Conservation (phyloP, 2,888 invertebrate species). For the Pasiphila rectangulata region DNA sequence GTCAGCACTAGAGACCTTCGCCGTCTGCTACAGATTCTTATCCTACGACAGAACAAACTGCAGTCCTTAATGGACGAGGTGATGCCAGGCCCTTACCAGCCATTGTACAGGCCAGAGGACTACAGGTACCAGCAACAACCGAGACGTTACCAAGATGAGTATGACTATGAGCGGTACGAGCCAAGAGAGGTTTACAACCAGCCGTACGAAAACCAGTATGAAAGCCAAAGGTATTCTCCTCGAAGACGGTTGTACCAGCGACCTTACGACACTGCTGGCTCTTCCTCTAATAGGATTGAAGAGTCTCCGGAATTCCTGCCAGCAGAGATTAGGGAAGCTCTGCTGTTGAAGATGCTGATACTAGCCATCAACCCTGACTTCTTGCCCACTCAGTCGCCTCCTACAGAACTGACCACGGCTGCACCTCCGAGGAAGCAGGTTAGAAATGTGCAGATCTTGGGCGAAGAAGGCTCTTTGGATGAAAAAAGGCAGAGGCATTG, state of each 20-base stretch:
- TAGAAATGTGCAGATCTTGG: slow-evolving; percentile 86
- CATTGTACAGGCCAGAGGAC: slow-evolving; percentile 53
- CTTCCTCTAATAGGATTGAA: slow-evolving; percentile 67
- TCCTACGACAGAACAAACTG: slow-evolving; percentile 82
- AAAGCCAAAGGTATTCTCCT: slow-evolving; percentile 71
- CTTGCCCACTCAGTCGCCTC: slow-evolving; percentile 65
- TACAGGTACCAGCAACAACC: slow-evolving; percentile 51
- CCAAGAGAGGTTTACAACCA: slow-evolving; percentile 66
- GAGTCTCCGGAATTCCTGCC: slow-evolving; percentile 83
- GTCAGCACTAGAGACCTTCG: slow-evolving; percentile 87
- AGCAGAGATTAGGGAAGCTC: slow-evolving; percentile 85
- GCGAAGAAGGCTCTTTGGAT: slow-evolving; percentile 79
- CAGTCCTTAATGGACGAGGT: slow-evolving; percentile 79
- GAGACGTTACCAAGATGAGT: slow-evolving; percentile 66
- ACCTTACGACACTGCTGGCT: slow-evolving; percentile 65
- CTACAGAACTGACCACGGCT: slow-evolving; percentile 71
- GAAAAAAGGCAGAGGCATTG: slow-evolving; percentile 59
- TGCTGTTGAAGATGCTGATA: slow-evolving; percentile 86
- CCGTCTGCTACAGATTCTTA: slow-evolving; percentile 83
- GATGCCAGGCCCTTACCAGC: slow-evolving; percentile 58
- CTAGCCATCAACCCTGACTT: slow-evolving; percentile 85
- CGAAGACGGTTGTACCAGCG: slow-evolving; percentile 60
- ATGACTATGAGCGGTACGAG: slow-evolving; percentile 64
- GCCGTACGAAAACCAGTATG: slow-evolving; percentile 66
- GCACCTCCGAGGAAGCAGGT: slow-evolving; percentile 81